phyloP scores from a whole-genome alignment of 2,113 vertebrate genomes.

The Amblyornis subalaris region DNA sequence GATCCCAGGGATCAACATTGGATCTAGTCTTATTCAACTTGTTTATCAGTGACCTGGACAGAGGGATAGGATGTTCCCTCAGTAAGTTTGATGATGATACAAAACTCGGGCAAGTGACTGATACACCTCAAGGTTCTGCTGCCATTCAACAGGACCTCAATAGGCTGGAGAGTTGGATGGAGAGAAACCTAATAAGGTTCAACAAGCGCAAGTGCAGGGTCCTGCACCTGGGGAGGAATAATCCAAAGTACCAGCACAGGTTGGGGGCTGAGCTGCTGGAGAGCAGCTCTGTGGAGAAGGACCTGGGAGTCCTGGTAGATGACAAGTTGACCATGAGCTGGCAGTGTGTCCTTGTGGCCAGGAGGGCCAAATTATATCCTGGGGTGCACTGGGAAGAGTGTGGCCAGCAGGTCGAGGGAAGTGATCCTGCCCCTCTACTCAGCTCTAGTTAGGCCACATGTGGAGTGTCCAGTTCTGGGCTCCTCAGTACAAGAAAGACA shows the following conservation, averaged over 20 bases:
- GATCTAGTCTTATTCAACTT: background rate
- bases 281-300: background rate
- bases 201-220: background rate
- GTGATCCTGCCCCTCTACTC: rapidly evolving
- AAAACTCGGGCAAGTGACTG: background rate
- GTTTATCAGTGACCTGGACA: background rate
- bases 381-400: background rate
- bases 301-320: background rate
- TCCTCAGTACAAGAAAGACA: background rate
- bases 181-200: background rate
- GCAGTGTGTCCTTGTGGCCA: background rate
- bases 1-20: background rate
- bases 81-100: background rate
- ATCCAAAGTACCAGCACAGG: background rate
- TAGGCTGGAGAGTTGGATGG: background rate
- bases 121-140: background rate
- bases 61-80: background rate
- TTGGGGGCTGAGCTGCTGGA: background rate
- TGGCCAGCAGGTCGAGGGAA: rapidly evolving
- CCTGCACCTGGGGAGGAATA: background rate
- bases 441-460: background rate
- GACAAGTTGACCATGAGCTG: background rate
- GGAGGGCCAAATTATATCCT: background rate
- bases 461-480: background rate
- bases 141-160: background rate